Conservation (phyloP, 2,888 invertebrate species). For the Oithona nana region DNA sequence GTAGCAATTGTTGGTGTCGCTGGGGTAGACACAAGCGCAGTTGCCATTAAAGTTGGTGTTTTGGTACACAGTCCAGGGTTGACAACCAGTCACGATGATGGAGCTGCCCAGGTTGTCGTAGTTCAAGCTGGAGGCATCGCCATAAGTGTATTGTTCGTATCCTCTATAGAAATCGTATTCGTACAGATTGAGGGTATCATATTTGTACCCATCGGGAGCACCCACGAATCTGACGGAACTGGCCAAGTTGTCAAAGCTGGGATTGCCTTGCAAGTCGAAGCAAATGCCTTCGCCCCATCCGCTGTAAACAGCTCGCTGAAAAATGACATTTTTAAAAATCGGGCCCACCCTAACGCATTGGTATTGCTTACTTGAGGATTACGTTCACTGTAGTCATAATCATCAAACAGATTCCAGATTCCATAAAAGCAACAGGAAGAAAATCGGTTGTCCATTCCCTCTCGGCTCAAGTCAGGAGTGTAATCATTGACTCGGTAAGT, state of each 20-base stretch:
- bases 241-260: slow-evolving; percentile 8
- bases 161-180: background rate
- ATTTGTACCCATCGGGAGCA: slow-evolving; percentile 11
- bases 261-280: background rate
- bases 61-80: slow-evolving; percentile 8
- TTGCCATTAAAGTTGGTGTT: background rate
- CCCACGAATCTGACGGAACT: background rate
- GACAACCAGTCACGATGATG: slow-evolving; percentile 7
- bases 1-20: background rate
- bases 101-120: slow-evolving; percentile 5
- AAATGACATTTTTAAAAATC: background rate
- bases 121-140: background rate
- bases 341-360: too few species aligned
- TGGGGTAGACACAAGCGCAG: background rate
- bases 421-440: slow-evolving; percentile 3
- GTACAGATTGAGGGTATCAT: slow-evolving; percentile 10
- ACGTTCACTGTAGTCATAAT: background rate
- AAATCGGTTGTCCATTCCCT: background rate
- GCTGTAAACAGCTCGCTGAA: background rate
- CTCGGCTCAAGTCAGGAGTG: background rate
- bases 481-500: background rate
- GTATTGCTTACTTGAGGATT: background rate
- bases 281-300: slow-evolving; percentile 4
- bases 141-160: background rate
- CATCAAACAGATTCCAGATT: slow-evolving; percentile 7